phyloP scores from a whole-genome alignment of 2,888 invertebrate genomes.

The Unio pictorum region DNA sequence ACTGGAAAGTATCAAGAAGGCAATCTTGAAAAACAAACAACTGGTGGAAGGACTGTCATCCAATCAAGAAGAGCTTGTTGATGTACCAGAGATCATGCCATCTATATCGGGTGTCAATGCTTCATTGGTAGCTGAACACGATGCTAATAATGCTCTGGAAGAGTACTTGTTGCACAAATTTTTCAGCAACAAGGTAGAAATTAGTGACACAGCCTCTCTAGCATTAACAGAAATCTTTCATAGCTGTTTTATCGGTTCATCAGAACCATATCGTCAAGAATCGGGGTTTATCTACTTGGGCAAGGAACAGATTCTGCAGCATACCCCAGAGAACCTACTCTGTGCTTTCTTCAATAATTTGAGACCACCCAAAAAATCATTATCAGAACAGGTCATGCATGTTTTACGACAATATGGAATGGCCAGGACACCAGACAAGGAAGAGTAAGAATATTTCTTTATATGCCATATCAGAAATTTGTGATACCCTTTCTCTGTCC shows the following conservation, averaged over 20 bases:
- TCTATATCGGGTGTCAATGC: constrained; percentile 61
- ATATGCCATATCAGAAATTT: neutral
- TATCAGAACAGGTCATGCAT: constrained; percentile 62
- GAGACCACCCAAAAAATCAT: constrained; percentile 60
- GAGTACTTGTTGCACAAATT: constrained; percentile 61
- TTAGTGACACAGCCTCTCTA: constrained; percentile 54
- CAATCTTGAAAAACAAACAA: constrained; percentile 53
- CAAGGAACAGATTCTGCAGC: constrained; percentile 65
- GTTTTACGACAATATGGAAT: constrained; percentile 65
- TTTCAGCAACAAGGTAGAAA: constrained; percentile 42
- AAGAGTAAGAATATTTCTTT: constrained; percentile 38
- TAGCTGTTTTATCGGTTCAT: constrained; percentile 63
- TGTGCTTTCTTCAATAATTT: constrained; percentile 61
- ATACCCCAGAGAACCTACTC: constrained; percentile 64
- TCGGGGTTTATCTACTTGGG: constrained; percentile 68
- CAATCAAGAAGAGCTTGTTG: constrained; percentile 48
- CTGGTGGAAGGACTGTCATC: constrained; percentile 48
- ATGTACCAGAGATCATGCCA: constrained; percentile 57
- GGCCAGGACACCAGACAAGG: constrained; percentile 59
- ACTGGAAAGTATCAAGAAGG: constrained; percentile 61
- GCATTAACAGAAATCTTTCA: constrained; percentile 69
- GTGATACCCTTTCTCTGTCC: neutral
- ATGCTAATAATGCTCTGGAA: constrained; percentile 62
- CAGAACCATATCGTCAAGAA: constrained; percentile 41
- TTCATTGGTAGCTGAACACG: constrained; percentile 53